Conservation (phyloP, 2,888 invertebrate species). For the Cotesia congregata region DNA sequence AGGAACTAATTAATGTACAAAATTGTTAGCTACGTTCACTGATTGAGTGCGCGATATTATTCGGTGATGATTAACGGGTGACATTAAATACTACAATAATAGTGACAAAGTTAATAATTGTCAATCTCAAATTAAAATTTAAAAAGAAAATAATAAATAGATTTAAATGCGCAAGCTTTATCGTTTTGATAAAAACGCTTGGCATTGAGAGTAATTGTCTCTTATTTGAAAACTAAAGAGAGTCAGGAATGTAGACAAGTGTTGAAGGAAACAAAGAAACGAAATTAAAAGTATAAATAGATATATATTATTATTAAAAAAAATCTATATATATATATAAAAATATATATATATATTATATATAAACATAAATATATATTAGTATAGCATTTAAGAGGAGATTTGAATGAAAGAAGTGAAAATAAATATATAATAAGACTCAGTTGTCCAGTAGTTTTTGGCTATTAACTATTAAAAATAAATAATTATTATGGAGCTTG, state of each 20-base stretch:
- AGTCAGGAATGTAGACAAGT: slow-evolving; percentile 35
- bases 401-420: slow-evolving; percentile 37
- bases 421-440: slow-evolving; percentile 5
- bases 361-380: slow-evolving; percentile 8
- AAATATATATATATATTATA: slow-evolving; percentile 32
- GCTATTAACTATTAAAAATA: background rate
- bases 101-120: slow-evolving; percentile 26
- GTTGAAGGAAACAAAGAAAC: slow-evolving; percentile 45
- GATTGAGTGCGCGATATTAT: slow-evolving; percentile 52
- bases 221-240: background rate
- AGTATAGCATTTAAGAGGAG: slow-evolving; percentile 39
- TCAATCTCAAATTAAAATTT: slow-evolving; percentile 40
- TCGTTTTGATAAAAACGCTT: background rate
- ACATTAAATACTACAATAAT: slow-evolving; percentile 21
- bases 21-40: slow-evolving; percentile 68
- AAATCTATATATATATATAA: background rate
- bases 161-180: slow-evolving; percentile 26
- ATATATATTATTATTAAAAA: slow-evolving; percentile 24
- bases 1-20: slow-evolving; percentile 70
- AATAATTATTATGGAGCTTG: background rate
- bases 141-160: slow-evolving; percentile 13
- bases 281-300: slow-evolving; percentile 43
- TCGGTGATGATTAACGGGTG: slow-evolving; percentile 42
- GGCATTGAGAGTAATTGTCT: background rate
- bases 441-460: slow-evolving; percentile 27